A percentile compares a stretch with the other conserved stretches of the same genome.
phyloP scores from a whole-genome alignment of 1,140 invertebrate species.

The Atta colombica region DNA sequence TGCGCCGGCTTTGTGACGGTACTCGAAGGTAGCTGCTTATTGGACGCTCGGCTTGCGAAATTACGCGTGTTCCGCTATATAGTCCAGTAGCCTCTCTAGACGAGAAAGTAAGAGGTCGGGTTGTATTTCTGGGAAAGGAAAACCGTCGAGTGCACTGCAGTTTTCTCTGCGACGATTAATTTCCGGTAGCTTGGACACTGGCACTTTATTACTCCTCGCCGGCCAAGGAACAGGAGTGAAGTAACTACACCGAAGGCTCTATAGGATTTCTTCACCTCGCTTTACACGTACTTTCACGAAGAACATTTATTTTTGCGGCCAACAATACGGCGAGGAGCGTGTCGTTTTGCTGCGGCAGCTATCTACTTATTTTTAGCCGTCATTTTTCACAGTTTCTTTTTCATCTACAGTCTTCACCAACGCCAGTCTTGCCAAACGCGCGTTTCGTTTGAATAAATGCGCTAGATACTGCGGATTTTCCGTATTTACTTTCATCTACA shows the following conservation, averaged over 20 bases:
- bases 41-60: slow-evolving; percentile 50
- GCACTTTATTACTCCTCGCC: slow-evolving; percentile 75
- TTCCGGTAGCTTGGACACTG: slow-evolving; percentile 76
- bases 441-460: slow-evolving; percentile 11
- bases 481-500: neutral
- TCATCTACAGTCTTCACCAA: neutral
- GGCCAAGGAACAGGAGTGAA: slow-evolving; percentile 63
- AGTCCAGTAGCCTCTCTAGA: slow-evolving; percentile 54
- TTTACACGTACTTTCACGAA: slow-evolving; percentile 70
- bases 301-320: slow-evolving; percentile 67
- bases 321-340: slow-evolving; percentile 56
- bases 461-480: neutral
- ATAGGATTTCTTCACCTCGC: slow-evolving; percentile 69
- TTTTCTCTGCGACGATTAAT: slow-evolving; percentile 74
- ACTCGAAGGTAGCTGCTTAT: slow-evolving; percentile 23
- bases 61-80: slow-evolving; percentile 54
- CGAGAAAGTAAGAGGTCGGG: slow-evolving; percentile 63
- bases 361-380: slow-evolving; percentile 51
- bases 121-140: slow-evolving; percentile 67
- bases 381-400: slow-evolving; percentile 53
- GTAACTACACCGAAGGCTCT: slow-evolving; percentile 68
- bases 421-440: neutral
- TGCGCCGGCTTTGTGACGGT: slow-evolving; percentile 44
- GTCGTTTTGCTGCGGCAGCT: slow-evolving; percentile 35
- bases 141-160: slow-evolving; percentile 72